Evolutionary conservation across 2,888 invertebrate species (phyloP), one percentile per base, ranked within the genome.

Genomic region (Netelia virgata): DNA sequence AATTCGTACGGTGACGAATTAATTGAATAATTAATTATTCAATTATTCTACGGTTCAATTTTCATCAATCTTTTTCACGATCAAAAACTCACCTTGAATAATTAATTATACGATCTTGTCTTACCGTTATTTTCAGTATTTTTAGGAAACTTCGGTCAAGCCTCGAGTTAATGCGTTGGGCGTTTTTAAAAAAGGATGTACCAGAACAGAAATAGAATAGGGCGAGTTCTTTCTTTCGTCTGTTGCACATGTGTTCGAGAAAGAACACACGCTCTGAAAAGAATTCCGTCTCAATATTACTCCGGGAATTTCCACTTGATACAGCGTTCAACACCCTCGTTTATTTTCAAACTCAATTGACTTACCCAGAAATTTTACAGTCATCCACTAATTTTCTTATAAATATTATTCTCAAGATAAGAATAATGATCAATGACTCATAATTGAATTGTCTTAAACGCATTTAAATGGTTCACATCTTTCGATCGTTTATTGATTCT

Each of bases 171-270:
- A 53, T 47, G 57, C 63, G 50, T 68, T 47, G 16, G n/a, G 8
- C 14, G 16, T 59, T 50, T 36, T 47, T 63, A n/a, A n/a, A 63
- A 73, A 78, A 81, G 47, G 36, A n/a, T 43, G 2, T 59, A 18
- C 10, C 23, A 53, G 57, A 69, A 75, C 77, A 11, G 28, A 84
- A 78, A 66, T 84, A 84, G 78, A 84, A 78, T 41, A 16, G 23
- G n/a, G 18, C 20, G 53, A n/a, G 59, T 41, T 23, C 43, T 64
- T 10, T 83, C 66, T 50, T 55, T 59, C 74, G 77, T 0, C 53
- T 23, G 41, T n/a, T 72, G 72, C 73, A 76, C 81, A 73, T 77
- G 73, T 72, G 77, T 36, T 64, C 36, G 20, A 16, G 47, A 10
- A 18, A 57, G 55, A 47, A 59, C 36, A 47, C 10, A 55, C 10